Percentiles rank a stretch among this genome's conserved stretches.
Evolutionary conservation across 2,113 vertebrate genomes (phyloP).

Genomic region (Xenopus laevis): DNA sequence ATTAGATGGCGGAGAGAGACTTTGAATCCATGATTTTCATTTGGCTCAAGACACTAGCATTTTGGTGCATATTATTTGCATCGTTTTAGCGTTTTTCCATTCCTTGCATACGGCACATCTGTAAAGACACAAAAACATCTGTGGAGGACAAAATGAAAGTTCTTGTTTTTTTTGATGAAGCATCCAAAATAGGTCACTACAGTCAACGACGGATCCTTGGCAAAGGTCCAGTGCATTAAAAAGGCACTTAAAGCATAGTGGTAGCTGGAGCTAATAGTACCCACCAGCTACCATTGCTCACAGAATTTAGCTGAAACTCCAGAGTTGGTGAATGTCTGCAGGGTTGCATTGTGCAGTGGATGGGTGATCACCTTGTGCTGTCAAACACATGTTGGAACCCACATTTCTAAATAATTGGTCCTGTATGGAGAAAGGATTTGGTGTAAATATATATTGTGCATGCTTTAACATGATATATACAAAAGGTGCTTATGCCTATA

Average conservation of each 20-base stretch:
- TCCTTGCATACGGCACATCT: slow-evolving; percentile 26
- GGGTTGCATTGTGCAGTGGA: slow-evolving; percentile 68
- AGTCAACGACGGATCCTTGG: not conserved
- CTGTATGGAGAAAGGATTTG: slow-evolving; percentile 55
- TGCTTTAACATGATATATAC: no score
- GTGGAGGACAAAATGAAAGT: slow-evolving; percentile 9
- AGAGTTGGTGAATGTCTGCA: slow-evolving; percentile 71
- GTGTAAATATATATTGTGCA: no score
- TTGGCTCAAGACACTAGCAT: no score
- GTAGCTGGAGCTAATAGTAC: not conserved
- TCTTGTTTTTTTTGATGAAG: no score
- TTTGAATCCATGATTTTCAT: no score
- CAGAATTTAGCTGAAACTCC: slow-evolving; percentile 72
- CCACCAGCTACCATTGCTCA: not conserved
- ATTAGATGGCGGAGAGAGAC: no score
- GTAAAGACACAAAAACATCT: slow-evolving; percentile 4
- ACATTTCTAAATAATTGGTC: slow-evolving; percentile 75
- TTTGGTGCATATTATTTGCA: no score
- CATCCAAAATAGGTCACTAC: no score
- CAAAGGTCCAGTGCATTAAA: slow-evolving; percentile 15
- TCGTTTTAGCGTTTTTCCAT: not conserved
- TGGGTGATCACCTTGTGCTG: slow-evolving; percentile 59
- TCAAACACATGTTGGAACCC: slow-evolving; percentile 72
- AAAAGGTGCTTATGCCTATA: no score
- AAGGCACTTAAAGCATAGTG: slow-evolving; percentile 8